A percentile compares a stretch with the other conserved stretches of the same genome.
These are phyloP conservation scores for Drepanosiphum platanoidis DNA, from an alignment of 2,888 invertebrate species.

Conservation along the genomic window DNA sequence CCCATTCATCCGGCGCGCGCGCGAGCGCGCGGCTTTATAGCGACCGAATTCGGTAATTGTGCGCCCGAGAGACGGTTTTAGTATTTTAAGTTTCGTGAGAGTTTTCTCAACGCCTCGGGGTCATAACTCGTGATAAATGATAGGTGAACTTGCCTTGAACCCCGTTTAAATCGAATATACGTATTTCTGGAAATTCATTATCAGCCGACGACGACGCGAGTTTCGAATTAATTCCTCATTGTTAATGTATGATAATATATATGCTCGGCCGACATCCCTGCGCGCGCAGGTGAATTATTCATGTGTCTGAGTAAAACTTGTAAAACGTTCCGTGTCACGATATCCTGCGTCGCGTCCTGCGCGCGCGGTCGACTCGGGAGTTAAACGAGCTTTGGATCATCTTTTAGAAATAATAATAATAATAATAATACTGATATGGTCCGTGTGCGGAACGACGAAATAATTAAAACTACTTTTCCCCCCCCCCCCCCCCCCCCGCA, in stretches of 20 bases:
- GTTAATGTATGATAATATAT: not conserved
- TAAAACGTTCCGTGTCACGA: too few relatives aligned
- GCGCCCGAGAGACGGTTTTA: not conserved
- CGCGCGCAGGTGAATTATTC: too few relatives aligned
- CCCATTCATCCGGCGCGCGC: too few relatives aligned
- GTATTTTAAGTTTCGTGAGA: conserved; percentile 11
- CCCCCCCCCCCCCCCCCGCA: too few relatives aligned
- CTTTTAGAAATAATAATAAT: too few relatives aligned
- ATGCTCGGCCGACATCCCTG: too few relatives aligned
- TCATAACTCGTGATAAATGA: conserved; percentile 2
- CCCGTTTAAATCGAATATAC: not conserved
- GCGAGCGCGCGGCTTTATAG: not conserved
- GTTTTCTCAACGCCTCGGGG: not conserved
- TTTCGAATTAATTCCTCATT: not conserved
- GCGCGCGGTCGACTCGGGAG: too few relatives aligned
- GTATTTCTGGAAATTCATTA: not conserved
- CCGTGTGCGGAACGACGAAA: not conserved
- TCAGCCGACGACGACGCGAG: not conserved
- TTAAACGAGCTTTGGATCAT: too few relatives aligned
- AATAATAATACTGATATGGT: not conserved
- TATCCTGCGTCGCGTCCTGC: not conserved
- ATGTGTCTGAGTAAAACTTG: too few relatives aligned
- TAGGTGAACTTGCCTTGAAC: not conserved
- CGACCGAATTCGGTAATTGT: too few relatives aligned
- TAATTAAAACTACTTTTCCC: too few relatives aligned